A percentile compares a stretch with the other conserved stretches of the same genome.
These are phyloP conservation scores for Coluber constrictor DNA, from an alignment of 2,797 vertebrate genomes.

Conservation along the genomic window DNA sequence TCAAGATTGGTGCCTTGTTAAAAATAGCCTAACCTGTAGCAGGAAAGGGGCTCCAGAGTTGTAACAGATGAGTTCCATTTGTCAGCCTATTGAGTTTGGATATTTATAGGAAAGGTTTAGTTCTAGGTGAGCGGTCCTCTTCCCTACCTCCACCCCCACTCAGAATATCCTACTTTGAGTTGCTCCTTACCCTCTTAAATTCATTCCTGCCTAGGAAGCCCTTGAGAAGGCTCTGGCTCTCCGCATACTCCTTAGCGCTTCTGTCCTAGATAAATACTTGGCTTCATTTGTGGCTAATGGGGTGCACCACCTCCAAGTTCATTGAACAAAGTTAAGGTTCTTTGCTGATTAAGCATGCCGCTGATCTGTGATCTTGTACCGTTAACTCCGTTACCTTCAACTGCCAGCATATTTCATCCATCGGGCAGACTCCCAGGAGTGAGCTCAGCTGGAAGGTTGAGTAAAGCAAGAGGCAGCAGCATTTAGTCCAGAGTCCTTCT, in stretches of 20 bases:
- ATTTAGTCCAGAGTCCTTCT: not conserved
- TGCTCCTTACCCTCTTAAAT: not conserved
- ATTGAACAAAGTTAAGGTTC: not conserved
- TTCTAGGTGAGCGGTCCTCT: not conserved
- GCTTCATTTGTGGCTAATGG: not conserved
- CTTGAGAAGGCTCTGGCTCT: not conserved
- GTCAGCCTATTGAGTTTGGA: not conserved
- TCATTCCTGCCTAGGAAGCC: not conserved
- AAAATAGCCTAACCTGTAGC: not conserved
- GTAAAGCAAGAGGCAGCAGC: not conserved
- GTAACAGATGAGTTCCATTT: not conserved
- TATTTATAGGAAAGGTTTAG: not conserved
- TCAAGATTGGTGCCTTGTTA: not conserved
- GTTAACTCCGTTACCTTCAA: not conserved
- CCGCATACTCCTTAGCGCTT: not conserved
- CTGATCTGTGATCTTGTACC: not conserved
- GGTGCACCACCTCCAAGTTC: not conserved
- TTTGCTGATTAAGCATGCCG: not conserved
- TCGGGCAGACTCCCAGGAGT: not conserved
- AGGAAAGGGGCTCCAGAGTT: not conserved
- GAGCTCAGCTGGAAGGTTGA: not conserved
- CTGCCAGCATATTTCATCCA: not conserved
- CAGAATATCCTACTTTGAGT: not conserved
- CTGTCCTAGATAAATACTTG: not conserved
- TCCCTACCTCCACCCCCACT: not conserved